phyloP scores from a whole-genome alignment of 2,797 vertebrate species.

The Balearica regulorum region DNA sequence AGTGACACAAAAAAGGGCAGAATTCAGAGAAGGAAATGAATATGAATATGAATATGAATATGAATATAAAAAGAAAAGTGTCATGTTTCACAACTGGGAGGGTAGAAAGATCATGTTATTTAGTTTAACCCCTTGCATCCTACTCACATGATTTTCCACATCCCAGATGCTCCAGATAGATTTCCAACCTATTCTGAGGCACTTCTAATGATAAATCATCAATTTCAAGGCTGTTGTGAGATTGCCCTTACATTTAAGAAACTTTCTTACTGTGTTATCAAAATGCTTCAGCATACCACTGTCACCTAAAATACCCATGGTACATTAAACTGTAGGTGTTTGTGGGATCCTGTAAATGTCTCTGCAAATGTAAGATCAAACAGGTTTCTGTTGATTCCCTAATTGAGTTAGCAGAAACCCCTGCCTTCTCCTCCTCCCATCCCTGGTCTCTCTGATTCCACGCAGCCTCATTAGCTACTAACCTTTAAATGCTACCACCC shows the following conservation, averaged over 20 bases:
- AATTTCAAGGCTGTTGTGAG: not conserved
- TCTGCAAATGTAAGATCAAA: not conserved
- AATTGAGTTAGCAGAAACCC: not conserved
- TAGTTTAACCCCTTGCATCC: not conserved
- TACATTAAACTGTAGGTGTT: not conserved
- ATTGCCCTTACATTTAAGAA: not conserved
- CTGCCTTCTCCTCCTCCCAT: not conserved
- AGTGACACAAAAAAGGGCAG: not conserved
- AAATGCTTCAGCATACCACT: not conserved
- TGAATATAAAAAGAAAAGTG: not conserved
- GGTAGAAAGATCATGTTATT: not conserved
- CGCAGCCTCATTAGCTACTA: not conserved
- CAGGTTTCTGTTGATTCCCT: not conserved
- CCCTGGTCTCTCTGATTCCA: not conserved
- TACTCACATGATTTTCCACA: not conserved
- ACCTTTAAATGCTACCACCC: not conserved
- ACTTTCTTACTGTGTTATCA: not conserved
- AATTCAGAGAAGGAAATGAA: not conserved
- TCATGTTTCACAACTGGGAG: not conserved
- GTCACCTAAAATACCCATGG: not conserved
- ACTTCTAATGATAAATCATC: not conserved
- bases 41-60: not conserved
- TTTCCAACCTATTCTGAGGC: not conserved
- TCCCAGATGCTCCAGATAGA: not conserved
- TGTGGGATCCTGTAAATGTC: conserved; percentile 3